Percentiles rank a stretch among this genome's conserved stretches.
Conservation (phyloP, 2,113 vertebrate genomes). For the Etia nguti region DNA sequence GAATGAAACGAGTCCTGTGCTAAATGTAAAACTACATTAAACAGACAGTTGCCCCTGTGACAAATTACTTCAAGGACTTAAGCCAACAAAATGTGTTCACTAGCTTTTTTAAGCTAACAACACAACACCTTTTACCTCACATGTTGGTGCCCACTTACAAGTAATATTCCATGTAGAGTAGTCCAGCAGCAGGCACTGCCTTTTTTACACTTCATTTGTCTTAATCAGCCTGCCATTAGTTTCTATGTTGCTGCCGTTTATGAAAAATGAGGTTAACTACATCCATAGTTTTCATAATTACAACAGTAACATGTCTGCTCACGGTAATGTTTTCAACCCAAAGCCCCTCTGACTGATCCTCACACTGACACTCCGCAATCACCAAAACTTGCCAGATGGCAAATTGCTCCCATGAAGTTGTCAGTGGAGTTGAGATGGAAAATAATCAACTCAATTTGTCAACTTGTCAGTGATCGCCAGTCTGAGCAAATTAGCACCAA, state of each 20-base stretch:
- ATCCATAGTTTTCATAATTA: neutral
- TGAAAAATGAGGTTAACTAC: neutral
- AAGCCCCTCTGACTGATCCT: neutral
- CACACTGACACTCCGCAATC: neutral
- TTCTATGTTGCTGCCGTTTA: neutral
- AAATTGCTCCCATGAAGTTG: neutral
- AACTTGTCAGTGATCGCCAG: neutral
- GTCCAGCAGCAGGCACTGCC: neutral
- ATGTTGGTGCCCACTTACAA: neutral
- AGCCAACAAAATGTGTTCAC: too few relatives aligned
- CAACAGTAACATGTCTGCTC: neutral
- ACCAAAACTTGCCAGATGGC: slow-evolving; percentile 2
- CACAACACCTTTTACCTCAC: neutral
- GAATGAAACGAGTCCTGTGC: too few relatives aligned
- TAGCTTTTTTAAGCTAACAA: too few relatives aligned
- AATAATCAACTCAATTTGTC: neutral
- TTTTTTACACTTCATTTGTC: neutral
- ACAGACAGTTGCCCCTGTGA: too few relatives aligned
- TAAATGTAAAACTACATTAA: too few relatives aligned
- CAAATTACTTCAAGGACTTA: too few relatives aligned
- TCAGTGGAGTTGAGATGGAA: neutral
- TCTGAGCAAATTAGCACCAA: neutral
- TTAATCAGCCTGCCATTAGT: neutral
- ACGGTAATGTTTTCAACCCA: neutral
- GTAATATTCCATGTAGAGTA: neutral